phyloP scores from a whole-genome alignment of 2,888 invertebrate species.

The Heteromyza rotundicornis region DNA sequence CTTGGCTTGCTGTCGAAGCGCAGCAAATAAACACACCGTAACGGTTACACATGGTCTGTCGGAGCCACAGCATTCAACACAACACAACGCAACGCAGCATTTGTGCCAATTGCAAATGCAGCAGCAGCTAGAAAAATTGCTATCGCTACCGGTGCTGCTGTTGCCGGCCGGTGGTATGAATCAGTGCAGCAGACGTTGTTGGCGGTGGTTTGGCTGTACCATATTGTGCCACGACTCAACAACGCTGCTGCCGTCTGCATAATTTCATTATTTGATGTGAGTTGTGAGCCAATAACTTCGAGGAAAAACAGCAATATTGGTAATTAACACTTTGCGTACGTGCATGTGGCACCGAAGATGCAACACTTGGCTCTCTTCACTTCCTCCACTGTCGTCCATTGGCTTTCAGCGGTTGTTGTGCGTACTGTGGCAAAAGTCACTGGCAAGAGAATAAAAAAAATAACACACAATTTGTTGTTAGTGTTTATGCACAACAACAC shows the following conservation, averaged over 20 bases:
- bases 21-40: conserved; percentile 14
- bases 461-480: too few relatives aligned
- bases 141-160: conserved; percentile 10
- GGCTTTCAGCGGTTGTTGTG: too few relatives aligned
- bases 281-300: conserved; percentile 16
- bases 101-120: conserved; percentile 36
- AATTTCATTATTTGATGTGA: conserved; percentile 16
- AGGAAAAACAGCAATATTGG: conserved; percentile 31
- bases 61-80: conserved; percentile 5
- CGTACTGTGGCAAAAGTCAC: neutral
- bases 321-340: conserved; percentile 55
- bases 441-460: neutral
- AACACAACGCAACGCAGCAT: conserved; percentile 28
- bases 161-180: conserved; percentile 27
- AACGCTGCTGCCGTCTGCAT: conserved; percentile 12
- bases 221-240: conserved; percentile 16
- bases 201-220: conserved; percentile 4
- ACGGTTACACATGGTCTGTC: conserved; percentile 39
- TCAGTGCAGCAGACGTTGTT: conserved; percentile 16
- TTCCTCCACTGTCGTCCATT: too few relatives aligned
- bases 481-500: too few relatives aligned
- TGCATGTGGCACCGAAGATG: conserved; percentile 30
- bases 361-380: neutral
- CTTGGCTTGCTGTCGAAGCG: neutral
- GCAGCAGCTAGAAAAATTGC: too few relatives aligned